Percentiles rank a stretch among this genome's conserved stretches.
Evolutionary conservation across 2,113 vertebrate species (phyloP).

Genomic region (Anas platyrhynchos): DNA sequence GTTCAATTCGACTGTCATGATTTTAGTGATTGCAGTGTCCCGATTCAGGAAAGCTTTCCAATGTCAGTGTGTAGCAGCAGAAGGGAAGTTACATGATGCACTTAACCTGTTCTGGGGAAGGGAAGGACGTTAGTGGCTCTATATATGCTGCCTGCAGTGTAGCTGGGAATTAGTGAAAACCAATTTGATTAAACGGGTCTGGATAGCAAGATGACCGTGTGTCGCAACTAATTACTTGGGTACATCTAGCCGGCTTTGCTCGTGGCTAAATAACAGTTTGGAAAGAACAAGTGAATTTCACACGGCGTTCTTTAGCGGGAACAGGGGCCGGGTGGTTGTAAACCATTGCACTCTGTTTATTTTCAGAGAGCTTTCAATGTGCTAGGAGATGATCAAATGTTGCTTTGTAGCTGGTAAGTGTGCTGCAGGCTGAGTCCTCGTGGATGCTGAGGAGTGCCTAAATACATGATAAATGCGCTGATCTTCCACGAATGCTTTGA

Average conservation of each 20-base stretch:
- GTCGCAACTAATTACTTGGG: background rate
- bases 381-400: background rate
- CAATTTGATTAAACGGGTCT: background rate
- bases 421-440: background rate
- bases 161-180: background rate
- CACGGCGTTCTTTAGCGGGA: fast-evolving
- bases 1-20: background rate
- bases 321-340: background rate
- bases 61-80: background rate
- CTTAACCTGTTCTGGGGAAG: background rate
- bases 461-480: fast-evolving
- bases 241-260: background rate
- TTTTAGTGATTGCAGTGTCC: background rate
- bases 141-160: fast-evolving
- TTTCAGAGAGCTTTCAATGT: background rate
- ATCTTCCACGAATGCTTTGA: background rate
- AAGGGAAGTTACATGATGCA: fast-evolving
- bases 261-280: background rate
- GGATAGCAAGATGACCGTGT: fast-evolving
- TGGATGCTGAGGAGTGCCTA: background rate
- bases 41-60: background rate
- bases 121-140: fast-evolving
- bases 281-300: background rate
- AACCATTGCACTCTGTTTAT: background rate
- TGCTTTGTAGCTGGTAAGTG: fast-evolving